phyloP scores from a whole-genome alignment of 2,113 vertebrate genomes.

The Dicrurus megarhynchus region DNA sequence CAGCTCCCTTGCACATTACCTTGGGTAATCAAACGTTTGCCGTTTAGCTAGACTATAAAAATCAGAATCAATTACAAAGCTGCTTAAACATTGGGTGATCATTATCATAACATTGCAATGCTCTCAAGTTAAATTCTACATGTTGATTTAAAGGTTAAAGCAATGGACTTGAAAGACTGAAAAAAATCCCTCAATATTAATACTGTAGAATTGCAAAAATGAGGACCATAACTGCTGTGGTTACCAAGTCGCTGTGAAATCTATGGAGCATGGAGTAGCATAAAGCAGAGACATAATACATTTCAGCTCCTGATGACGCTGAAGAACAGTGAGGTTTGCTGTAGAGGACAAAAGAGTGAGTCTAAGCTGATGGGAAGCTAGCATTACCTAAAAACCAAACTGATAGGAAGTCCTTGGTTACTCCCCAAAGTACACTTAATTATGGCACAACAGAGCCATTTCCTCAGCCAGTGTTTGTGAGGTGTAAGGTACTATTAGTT shows the following conservation, averaged over 20 bases:
- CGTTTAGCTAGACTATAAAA: background rate
- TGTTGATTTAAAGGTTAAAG: slow-evolving; percentile 31
- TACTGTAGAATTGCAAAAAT: background rate
- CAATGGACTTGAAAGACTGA: background rate
- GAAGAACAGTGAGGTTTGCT: background rate
- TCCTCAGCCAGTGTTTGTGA: background rate
- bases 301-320: background rate
- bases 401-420: background rate
- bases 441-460: background rate
- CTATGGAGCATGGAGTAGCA: background rate
- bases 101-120: background rate
- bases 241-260: background rate
- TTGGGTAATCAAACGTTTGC: background rate
- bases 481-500: background rate
- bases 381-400: background rate
- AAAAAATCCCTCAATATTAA: background rate
- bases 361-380: background rate
- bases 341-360: slow-evolving; percentile 29
- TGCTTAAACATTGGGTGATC: background rate
- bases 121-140: background rate
- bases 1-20: background rate
- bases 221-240: background rate
- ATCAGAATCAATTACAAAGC: background rate
- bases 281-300: background rate
- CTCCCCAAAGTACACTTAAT: background rate